Percentiles rank a stretch among this genome's conserved stretches.
phyloP scores from a whole-genome alignment of 2,888 invertebrate genomes.

The Terebella lapidaria region DNA sequence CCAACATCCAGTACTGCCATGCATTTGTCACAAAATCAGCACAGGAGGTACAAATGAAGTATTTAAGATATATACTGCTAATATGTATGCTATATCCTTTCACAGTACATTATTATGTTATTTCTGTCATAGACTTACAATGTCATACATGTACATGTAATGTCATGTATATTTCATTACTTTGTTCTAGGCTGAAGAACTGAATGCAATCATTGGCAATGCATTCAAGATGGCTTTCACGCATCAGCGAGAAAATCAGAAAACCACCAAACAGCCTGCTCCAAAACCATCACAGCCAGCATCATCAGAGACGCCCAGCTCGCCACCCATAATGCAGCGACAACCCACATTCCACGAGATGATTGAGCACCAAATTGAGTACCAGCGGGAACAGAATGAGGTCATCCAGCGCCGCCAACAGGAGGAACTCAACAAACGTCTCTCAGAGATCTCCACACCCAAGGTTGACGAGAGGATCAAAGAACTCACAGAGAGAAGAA shows the following conservation, averaged over 20 bases:
- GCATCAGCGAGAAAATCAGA: slow-evolving; percentile 59
- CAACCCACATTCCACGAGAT: slow-evolving; percentile 50
- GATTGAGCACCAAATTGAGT: slow-evolving; percentile 44
- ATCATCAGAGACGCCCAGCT: background rate
- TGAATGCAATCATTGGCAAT: slow-evolving; percentile 82
- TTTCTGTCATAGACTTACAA: no score
- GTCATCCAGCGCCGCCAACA: slow-evolving; percentile 40
- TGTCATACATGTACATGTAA: no score
- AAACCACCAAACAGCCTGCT: background rate
- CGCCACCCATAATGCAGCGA: background rate
- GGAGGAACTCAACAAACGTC: slow-evolving; percentile 18
- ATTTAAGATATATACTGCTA: no score
- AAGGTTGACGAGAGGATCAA: slow-evolving; percentile 36
- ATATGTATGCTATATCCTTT: no score
- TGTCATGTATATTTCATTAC: background rate
- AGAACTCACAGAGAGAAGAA: slow-evolving; percentile 39
- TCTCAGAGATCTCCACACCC: slow-evolving; percentile 44
- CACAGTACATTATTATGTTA: no score
- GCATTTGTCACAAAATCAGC: slow-evolving; percentile 72
- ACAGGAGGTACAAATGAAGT: slow-evolving; percentile 76
- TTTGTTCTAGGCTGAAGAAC: slow-evolving; percentile 71
- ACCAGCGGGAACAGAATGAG: slow-evolving; percentile 37
- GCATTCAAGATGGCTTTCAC: slow-evolving; percentile 89
- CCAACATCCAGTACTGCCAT: slow-evolving; percentile 73
- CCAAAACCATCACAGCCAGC: background rate